Evolutionary conservation across 1,140 invertebrate species (phyloP).

Genomic region (Hylaeus volcanicus): DNA sequence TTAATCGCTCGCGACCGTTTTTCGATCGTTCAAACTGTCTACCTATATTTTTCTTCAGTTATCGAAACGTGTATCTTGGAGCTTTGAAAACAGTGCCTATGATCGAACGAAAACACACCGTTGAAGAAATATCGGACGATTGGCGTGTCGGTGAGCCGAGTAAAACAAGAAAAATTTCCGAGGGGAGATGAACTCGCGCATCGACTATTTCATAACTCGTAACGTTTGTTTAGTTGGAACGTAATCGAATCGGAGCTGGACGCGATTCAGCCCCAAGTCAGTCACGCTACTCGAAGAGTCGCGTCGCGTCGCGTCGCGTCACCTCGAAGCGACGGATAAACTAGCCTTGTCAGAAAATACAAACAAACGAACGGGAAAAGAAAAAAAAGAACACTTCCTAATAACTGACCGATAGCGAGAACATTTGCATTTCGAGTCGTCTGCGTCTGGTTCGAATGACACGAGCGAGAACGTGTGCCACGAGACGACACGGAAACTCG

Average conservation of each 20-base stretch:
- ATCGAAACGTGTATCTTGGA: slow-evolving; percentile 1
- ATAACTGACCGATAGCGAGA: slow-evolving; percentile 17
- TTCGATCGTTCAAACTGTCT: no score
- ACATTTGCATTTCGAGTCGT: neutral
- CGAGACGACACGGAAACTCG: slow-evolving; percentile 44
- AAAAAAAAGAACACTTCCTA: neutral
- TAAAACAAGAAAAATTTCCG: no score
- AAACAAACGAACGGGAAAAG: neutral
- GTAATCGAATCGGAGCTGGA: neutral
- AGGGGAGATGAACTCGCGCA: no score
- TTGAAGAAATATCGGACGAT: neutral
- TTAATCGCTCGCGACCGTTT: neutral
- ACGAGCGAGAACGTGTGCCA: neutral
- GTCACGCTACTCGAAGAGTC: no score
- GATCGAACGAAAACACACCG: slow-evolving; percentile 10
- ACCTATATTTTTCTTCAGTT: neutral
- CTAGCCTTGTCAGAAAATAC: neutral
- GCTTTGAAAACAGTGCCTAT: neutral
- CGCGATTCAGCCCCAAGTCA: no score
- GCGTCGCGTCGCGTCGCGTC: no score
- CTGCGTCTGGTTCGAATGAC: neutral
- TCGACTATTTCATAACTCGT: no score
- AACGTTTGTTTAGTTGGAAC: no score
- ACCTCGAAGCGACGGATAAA: slow-evolving; percentile 5
- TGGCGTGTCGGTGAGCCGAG: neutral